Percentiles rank a stretch among this genome's conserved stretches.
phyloP scores from a whole-genome alignment of 2,888 invertebrate species.

The Hyles lineata region DNA sequence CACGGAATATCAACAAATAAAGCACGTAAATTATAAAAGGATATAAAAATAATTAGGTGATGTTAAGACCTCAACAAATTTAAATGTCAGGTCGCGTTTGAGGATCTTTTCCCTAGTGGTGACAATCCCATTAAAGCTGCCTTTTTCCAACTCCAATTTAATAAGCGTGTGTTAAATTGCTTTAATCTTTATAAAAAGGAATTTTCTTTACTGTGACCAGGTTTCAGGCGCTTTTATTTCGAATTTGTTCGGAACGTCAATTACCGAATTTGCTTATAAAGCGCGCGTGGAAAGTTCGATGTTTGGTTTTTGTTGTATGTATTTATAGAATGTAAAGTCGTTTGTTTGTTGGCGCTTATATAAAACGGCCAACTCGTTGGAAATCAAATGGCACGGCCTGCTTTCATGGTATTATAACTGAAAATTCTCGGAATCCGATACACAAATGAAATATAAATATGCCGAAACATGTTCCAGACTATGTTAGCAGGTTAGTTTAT shows the following conservation, averaged over 20 bases:
- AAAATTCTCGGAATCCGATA: background rate
- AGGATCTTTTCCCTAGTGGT: conserved; percentile 20
- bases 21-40: background rate
- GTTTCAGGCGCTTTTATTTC: conserved; percentile 3
- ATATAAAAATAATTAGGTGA: conserved; percentile 13
- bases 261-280: conserved; percentile 34
- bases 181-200: conserved; percentile 9
- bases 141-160: conserved; percentile 18
- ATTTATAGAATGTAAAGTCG: background rate
- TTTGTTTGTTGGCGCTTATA: background rate
- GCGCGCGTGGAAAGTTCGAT: conserved; percentile 19
- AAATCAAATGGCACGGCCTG: background rate
- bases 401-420: background rate
- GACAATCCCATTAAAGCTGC: conserved; percentile 18
- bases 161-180: conserved; percentile 18
- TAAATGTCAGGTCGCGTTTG: conserved; percentile 18
- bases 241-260: conserved; percentile 27
- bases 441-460: too few relatives aligned
- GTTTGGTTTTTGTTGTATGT: conserved; percentile 8
- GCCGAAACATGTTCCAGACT: too few relatives aligned
- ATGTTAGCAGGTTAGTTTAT: too few relatives aligned
- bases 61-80: conserved; percentile 1
- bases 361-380: background rate
- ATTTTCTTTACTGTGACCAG: background rate
- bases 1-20: background rate